Conservation (phyloP, 2,888 invertebrate species). For the Timandra comae region DNA sequence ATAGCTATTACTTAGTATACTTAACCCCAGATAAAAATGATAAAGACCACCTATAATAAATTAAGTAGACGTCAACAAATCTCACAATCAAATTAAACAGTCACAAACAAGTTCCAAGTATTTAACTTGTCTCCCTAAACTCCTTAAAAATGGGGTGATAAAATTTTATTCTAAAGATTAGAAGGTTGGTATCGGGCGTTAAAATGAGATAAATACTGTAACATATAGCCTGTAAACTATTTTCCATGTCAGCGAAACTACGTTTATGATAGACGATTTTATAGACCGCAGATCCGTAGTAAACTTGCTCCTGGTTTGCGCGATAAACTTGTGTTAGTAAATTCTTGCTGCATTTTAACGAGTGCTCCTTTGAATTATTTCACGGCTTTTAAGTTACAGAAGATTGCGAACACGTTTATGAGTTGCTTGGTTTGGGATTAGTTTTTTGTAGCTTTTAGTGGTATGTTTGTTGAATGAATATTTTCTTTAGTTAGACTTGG, state of each 20-base stretch:
- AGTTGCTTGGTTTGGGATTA: too few species aligned
- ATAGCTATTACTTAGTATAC: too few species aligned
- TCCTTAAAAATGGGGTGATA: constrained; percentile 65
- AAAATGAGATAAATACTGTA: constrained; percentile 62
- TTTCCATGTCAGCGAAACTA: constrained; percentile 72
- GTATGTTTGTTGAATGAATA: too few species aligned
- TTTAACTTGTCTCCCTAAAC: too few species aligned
- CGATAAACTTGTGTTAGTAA: constrained; percentile 59
- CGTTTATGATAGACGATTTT: constrained; percentile 43
- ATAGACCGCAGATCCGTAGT: constrained; percentile 31
- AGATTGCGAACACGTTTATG: constrained; percentile 51
- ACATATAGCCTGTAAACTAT: constrained; percentile 66
- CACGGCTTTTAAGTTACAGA: constrained; percentile 55
- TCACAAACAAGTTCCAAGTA: too few species aligned
- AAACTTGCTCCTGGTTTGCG: constrained; percentile 48
- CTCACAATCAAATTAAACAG: too few species aligned
- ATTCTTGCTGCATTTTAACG: constrained; percentile 64
- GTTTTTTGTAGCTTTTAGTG: too few species aligned
- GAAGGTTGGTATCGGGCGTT: constrained; percentile 56
- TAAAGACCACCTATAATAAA: too few species aligned
- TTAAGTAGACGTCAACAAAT: too few species aligned
- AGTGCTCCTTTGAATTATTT: constrained; percentile 68
- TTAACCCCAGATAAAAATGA: too few species aligned
- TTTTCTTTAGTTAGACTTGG: too few species aligned
- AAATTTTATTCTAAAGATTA: constrained; percentile 71